Evolutionary conservation across 2,797 vertebrate species (phyloP), one percentile per base, ranked within the genome.

Genomic region (Acanthornis magna): DNA sequence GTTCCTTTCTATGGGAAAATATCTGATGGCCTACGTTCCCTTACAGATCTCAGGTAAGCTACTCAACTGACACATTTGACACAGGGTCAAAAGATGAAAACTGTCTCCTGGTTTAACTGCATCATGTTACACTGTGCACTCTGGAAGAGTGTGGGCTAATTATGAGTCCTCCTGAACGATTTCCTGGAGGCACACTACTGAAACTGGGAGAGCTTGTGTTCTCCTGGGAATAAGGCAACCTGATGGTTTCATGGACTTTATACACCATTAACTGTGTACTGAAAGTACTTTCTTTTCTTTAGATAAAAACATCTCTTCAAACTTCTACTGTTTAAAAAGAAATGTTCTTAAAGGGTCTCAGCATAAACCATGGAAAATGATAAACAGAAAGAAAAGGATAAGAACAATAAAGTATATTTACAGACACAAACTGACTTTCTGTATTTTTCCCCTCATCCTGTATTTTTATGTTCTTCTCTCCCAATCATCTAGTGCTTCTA

Each of bases 41-140:
- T 66, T 84, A 51, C 36, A 45, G 72, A 83, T 47, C 85, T 88
- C 95, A 94, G 91, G 93, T 94, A 90, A 92, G 80, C 79, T 79
- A 51, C 62, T 81, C 89, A 88, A 88, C 60, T 91, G 91, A 88
- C 70, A 71, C 7, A 51, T 70, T 47, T 91, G 92, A 93, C 91
- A 93, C 53, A 91, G 75, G 89, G 89, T 95, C 91, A 92, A 86
- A 81, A 88, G 94, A 96, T 86, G 88, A 91, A 90, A 94, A 92
- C 83, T 53, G 51, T 94, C 76, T 77, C 88, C 79, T 95, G 76
- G 51, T 93, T 93, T 86, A 93, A 91, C 82, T 95, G 94, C 89
- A 92, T 95, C 94, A 85, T 48, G 68, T 96, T 96, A 93, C 93
- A 88, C 65, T 15, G 32, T 47, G 91, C 66, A 78, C 89, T 92